Evolutionary conservation across 2,888 invertebrate genomes (phyloP), one percentile per base, ranked within the genome.

Genomic region (Pimpla rufipes): DNA sequence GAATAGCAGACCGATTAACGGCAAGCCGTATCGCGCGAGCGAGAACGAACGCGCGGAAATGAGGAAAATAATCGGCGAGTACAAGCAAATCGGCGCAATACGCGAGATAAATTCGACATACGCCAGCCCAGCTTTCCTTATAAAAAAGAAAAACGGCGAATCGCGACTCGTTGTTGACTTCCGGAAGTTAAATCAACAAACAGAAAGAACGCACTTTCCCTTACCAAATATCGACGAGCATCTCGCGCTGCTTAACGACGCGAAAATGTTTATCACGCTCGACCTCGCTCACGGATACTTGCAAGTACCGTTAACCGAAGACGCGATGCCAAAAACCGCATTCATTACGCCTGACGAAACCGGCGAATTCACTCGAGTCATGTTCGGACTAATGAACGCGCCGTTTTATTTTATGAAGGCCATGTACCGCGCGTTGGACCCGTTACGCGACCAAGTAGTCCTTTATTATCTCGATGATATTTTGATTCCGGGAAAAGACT

Each of bases 381-480:
- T n/a, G n/a, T n/a, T n/a, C 40, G 64, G 40, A 1, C n/a, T 66
- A 10, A 66, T 66, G 45, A 66, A 66, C 45, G 66, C 66, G 0
- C 66, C 66, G 1, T 66, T 66, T 4, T 66, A 66, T 21, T 66
- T 66, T 11, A 45, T 45, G 66, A 66, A 66, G n/a, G 5, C 66
- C 0, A 66, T 45, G 66, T n/a, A 66, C 7, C 21, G 66, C 13
- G 45, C 66, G n/a, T 7, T 66, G 6, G 89, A 16, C 62, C 52
- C 59, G 0, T 18, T 88, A 52, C 81, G 79, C 13, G 78, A 85
- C 50, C 79, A 82, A 5, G 57, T 83, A 6, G 85, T 83, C 0
- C 59, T 88, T 7, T 86, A 83, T 7, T 91, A 90, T 47, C 29
- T 92, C 4, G 90, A 92, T 62, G 91, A 91, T 57, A 67, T 90